phyloP scores from a whole-genome alignment of 2,888 invertebrate genomes.

The Tortricodes alternella region DNA sequence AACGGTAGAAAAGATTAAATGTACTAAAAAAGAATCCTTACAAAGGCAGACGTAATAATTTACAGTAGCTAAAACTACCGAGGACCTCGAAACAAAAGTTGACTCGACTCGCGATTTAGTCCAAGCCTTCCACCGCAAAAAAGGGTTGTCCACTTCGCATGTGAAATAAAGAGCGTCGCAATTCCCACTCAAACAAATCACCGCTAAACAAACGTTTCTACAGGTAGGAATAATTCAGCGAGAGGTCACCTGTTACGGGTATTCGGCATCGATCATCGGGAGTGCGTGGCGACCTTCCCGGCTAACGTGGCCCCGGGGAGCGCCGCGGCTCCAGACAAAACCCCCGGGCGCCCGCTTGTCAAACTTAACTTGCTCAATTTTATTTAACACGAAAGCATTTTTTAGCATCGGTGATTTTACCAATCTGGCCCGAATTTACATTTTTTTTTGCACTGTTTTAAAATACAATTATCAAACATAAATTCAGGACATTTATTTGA shows the following conservation, averaged over 20 bases:
- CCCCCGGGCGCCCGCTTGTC: slow-evolving; percentile 63
- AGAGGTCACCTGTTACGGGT: slow-evolving; percentile 81
- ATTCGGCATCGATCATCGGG: slow-evolving; percentile 81
- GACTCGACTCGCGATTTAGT: slow-evolving; percentile 24
- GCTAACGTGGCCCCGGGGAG: slow-evolving; percentile 77
- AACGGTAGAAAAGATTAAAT: neutral
- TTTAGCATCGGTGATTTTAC: slow-evolving; percentile 53
- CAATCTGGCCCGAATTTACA: neutral
- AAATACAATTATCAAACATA: too few species aligned
- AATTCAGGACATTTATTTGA: too few species aligned
- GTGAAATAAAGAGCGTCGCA: slow-evolving; percentile 56
- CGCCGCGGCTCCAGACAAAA: slow-evolving; percentile 65
- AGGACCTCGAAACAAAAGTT: slow-evolving; percentile 20
- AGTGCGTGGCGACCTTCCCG: slow-evolving; percentile 73
- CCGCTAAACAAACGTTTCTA: slow-evolving; percentile 78
- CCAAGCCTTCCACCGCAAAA: slow-evolving; percentile 37
- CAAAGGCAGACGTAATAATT: slow-evolving; percentile 17
- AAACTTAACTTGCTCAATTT: slow-evolving; percentile 63
- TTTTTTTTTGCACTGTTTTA: neutral
- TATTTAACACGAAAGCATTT: slow-evolving; percentile 56
- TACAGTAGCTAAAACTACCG: slow-evolving; percentile 24
- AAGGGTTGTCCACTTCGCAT: slow-evolving; percentile 45
- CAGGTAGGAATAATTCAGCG: slow-evolving; percentile 79
- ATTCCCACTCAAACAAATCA: slow-evolving; percentile 77
- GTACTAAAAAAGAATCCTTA: neutral